Conservation (phyloP, 2,797 vertebrate genomes). For the Tenualosa ilisha region DNA sequence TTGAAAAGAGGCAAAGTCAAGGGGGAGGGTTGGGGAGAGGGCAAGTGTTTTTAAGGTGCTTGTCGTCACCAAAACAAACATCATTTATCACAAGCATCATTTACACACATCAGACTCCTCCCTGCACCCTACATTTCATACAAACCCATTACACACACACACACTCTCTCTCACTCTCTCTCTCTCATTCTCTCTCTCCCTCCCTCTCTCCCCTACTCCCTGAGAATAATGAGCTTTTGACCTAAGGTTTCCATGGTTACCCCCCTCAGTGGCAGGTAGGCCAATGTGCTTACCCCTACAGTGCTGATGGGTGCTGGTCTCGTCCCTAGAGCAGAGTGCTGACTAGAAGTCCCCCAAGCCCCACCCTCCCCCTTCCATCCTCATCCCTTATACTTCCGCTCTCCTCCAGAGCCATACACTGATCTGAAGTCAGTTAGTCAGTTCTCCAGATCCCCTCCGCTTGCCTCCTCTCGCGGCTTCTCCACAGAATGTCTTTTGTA, state of each 20-base stretch:
- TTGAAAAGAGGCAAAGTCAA: not conserved
- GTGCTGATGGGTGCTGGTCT: not conserved
- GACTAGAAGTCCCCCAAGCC: not conserved
- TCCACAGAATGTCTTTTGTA: conserved; percentile 23
- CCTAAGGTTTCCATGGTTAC: conserved; percentile 5
- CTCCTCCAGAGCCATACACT: not conserved
- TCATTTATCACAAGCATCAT: conserved; percentile 19
- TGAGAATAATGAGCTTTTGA: conserved; percentile 6
- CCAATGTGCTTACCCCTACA: not conserved
- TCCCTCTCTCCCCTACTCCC: not conserved
- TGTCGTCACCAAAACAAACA: conserved; percentile 19
- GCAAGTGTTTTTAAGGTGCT: conserved; percentile 24
- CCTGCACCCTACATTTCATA: not conserved
- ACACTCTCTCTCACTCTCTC: not conserved
- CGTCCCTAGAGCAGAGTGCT: not conserved
- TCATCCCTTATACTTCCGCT: not conserved
- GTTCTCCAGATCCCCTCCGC: not conserved
- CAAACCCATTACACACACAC: not conserved
- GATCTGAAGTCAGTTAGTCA: not conserved
- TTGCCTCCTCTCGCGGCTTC: not conserved
- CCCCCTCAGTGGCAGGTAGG: not conserved
- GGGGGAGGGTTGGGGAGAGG: conserved; percentile 44
- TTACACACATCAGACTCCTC: not conserved
- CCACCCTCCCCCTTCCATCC: not conserved
- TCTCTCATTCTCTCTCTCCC: not conserved